phyloP scores from a whole-genome alignment of 2,888 invertebrate genomes.

The Bombylius discolor region DNA sequence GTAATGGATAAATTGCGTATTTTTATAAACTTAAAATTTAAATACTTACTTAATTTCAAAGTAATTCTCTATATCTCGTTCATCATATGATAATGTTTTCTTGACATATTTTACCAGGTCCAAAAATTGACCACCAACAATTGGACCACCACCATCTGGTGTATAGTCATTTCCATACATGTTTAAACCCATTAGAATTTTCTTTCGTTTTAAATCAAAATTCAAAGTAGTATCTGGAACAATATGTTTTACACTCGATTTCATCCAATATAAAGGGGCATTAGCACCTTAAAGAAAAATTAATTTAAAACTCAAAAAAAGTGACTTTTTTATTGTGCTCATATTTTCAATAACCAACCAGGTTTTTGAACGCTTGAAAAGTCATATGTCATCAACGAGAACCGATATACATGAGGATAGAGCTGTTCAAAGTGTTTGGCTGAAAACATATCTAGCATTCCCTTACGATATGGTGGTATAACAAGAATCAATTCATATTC shows the following conservation, averaged over 20 bases:
- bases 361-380: constrained; percentile 72
- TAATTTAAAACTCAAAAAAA: neutral
- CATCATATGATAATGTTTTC: constrained; percentile 64
- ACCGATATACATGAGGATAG: constrained; percentile 63
- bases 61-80: constrained; percentile 68
- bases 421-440: constrained; percentile 64
- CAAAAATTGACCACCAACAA: constrained; percentile 66
- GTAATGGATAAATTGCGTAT: too few relatives aligned
- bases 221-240: constrained; percentile 44
- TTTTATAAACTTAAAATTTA: too few relatives aligned
- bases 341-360: constrained; percentile 36
- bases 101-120: constrained; percentile 60
- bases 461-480: constrained; percentile 54
- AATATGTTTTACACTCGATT: constrained; percentile 59
- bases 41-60: constrained; percentile 77
- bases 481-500: constrained; percentile 57
- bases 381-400: constrained; percentile 96
- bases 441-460: constrained; percentile 53
- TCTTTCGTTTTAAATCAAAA: constrained; percentile 45
- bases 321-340: too few relatives aligned
- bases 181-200: constrained; percentile 80
- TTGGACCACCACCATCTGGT: constrained; percentile 67
- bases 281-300: constrained; percentile 55
- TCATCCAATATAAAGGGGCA: constrained; percentile 75
- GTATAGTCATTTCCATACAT: constrained; percentile 88